Percentiles rank a stretch among this genome's conserved stretches.
Conservation (phyloP, 1,140 invertebrate genomes). For the Drosophila auraria region DNA sequence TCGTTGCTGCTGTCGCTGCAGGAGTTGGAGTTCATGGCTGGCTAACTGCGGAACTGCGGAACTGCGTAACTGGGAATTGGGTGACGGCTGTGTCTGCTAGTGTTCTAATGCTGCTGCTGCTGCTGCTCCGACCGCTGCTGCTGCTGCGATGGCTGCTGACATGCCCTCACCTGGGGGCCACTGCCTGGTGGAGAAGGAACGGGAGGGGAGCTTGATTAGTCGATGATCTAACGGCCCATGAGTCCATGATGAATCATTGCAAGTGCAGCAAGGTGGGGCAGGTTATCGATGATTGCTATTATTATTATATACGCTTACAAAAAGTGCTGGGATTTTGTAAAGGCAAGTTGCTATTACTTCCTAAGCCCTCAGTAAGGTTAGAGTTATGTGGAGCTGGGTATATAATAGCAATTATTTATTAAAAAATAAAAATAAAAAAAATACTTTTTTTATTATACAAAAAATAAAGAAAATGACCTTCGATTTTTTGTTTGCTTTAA, state of each 20-base stretch:
- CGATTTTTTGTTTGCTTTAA: too few relatives aligned
- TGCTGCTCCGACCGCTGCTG: slow-evolving; percentile 25
- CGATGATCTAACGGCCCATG: slow-evolving; percentile 56
- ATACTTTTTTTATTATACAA: background rate
- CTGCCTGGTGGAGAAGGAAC: slow-evolving; percentile 9
- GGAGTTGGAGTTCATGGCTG: slow-evolving; percentile 71
- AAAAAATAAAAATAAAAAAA: background rate
- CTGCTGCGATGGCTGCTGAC: slow-evolving; percentile 64
- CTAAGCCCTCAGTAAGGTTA: background rate
- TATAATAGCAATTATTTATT: too few relatives aligned
- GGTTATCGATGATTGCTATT: slow-evolving; percentile 1
- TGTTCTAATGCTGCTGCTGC: slow-evolving; percentile 9
- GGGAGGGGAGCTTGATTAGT: background rate
- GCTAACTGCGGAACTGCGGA: background rate
- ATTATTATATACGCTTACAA: background rate
- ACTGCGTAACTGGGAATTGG: background rate
- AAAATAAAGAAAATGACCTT: too few relatives aligned
- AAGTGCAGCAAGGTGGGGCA: slow-evolving; percentile 31
- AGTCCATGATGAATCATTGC: slow-evolving; percentile 56
- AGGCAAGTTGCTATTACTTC: background rate
- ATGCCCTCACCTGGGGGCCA: slow-evolving; percentile 54
- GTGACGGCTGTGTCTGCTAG: slow-evolving; percentile 14
- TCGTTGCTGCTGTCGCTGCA: slow-evolving; percentile 74
- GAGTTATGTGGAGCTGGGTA: too few relatives aligned
- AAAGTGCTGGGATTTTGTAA: background rate